phyloP scores from a whole-genome alignment of 2,113 vertebrate genomes.

The Chloropsis hardwickii region DNA sequence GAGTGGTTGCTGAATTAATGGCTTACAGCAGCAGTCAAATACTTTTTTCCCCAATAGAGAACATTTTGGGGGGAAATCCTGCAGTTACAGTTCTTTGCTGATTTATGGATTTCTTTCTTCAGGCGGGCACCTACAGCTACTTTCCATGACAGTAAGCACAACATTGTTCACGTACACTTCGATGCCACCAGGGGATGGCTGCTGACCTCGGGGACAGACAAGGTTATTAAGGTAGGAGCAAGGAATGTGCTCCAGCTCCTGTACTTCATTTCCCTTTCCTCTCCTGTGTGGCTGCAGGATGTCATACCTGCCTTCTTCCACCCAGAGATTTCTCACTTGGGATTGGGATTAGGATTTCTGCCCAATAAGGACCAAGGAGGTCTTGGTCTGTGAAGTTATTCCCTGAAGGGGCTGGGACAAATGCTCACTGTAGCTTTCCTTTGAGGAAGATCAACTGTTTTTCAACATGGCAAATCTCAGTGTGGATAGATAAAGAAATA shows the following conservation, averaged over 20 bases:
- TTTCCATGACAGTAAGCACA: slow-evolving; percentile 96
- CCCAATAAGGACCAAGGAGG: background rate
- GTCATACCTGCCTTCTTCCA: background rate
- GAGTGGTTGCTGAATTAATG: background rate
- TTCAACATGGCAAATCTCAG: background rate
- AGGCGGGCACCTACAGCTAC: slow-evolving; percentile 93
- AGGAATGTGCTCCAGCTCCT: background rate
- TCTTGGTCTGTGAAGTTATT: background rate
- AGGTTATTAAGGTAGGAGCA: slow-evolving; percentile 87
- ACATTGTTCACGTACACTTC: slow-evolving; percentile 89
- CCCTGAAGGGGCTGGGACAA: background rate
- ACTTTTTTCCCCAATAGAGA: background rate
- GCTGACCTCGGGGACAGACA: slow-evolving; percentile 93
- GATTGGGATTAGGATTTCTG: background rate
- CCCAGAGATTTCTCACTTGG: background rate
- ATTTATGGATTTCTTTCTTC: background rate
- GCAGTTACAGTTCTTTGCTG: background rate
- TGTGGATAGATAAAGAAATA: background rate
- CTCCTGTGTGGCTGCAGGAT: background rate
- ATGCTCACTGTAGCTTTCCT: background rate
- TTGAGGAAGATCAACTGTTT: background rate
- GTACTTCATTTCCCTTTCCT: background rate
- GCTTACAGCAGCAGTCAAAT: background rate
- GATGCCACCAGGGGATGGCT: slow-evolving; percentile 92
- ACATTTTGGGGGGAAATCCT: background rate